Percentiles rank a stretch among this genome's conserved stretches.
phyloP scores from a whole-genome alignment of 2,888 invertebrate species.

The Amphipyra tragopoginis region DNA sequence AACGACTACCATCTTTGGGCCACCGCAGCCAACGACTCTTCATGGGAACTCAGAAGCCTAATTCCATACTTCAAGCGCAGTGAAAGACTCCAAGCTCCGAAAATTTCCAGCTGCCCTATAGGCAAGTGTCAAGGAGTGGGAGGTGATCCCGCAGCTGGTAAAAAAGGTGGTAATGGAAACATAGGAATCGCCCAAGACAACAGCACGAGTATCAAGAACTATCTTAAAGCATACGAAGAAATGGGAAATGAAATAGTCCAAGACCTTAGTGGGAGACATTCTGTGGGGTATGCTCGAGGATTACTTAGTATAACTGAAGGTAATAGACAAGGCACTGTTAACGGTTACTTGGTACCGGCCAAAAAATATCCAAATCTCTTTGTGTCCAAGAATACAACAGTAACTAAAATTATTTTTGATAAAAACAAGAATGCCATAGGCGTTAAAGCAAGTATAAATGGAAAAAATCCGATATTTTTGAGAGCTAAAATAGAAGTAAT shows the following conservation, averaged over 20 bases:
- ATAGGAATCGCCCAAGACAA: constrained; percentile 27
- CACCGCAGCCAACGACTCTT: constrained; percentile 26
- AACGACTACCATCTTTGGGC: constrained; percentile 26
- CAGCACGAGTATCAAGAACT: constrained; percentile 16
- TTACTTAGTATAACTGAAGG: constrained; percentile 23
- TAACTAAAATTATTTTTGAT: constrained; percentile 36
- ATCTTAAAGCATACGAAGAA: constrained; percentile 30
- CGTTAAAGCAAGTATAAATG: constrained; percentile 17
- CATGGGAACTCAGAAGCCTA: constrained; percentile 23
- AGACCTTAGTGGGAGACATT: constrained; percentile 25
- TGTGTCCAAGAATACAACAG: constrained; percentile 23
- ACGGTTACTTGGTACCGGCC: constrained; percentile 26
- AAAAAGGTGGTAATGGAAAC: constrained; percentile 17
- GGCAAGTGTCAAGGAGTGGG: constrained; percentile 22
- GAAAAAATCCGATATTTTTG: constrained; percentile 19
- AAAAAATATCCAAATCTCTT: constrained; percentile 30
- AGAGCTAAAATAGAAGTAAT: constrained; percentile 73
- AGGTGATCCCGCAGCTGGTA: constrained; percentile 7
- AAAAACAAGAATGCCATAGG: constrained; percentile 37
- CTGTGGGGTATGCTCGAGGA: constrained; percentile 16
- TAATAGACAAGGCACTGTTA: constrained; percentile 40
- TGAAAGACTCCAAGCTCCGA: constrained; percentile 24
- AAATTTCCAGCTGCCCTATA: constrained; percentile 7
- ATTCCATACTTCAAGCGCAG: constrained; percentile 25
- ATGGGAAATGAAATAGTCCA: constrained; percentile 32